Evolutionary conservation across 2,888 invertebrate species (phyloP).

Genomic region (Leucophenga montana): DNA sequence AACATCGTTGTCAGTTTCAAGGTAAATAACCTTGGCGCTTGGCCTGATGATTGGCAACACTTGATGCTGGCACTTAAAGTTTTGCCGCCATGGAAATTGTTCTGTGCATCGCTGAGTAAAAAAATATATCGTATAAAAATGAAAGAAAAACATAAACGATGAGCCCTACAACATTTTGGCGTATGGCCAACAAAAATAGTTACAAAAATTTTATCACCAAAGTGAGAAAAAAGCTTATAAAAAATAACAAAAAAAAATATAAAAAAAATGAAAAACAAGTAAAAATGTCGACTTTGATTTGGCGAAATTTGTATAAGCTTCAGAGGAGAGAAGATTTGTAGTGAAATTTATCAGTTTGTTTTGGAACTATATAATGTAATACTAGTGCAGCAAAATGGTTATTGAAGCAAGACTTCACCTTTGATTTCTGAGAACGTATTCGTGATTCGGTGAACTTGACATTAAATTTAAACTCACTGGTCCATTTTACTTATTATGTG

Average conservation of each 20-base stretch:
- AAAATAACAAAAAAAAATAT: not conserved
- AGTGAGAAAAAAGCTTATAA: conserved; percentile 9
- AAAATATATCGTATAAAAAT: conserved; percentile 3
- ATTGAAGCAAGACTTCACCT: no score
- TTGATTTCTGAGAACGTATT: no score
- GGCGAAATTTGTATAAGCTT: conserved; percentile 63
- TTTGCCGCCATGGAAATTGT: conserved; percentile 26
- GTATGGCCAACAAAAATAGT: conserved; percentile 38
- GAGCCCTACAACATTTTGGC: conserved; percentile 15
- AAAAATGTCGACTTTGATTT: conserved; percentile 73
- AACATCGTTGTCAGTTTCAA: conserved; percentile 28
- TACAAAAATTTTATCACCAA: not conserved
- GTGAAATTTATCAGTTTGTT: no score
- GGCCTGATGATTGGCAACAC: conserved; percentile 48
- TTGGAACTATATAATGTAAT: no score
- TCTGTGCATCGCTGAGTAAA: not conserved
- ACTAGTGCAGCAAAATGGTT: no score
- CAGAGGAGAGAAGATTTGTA: no score
- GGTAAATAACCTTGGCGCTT: conserved; percentile 42
- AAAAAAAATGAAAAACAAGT: not conserved
- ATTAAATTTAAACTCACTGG: no score
- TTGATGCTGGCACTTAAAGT: conserved; percentile 53
- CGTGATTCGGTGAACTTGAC: no score
- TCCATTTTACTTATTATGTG: no score
- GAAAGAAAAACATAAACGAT: conserved; percentile 4